Conservation (phyloP, 2,888 invertebrate species). For the Altica lythri region DNA sequence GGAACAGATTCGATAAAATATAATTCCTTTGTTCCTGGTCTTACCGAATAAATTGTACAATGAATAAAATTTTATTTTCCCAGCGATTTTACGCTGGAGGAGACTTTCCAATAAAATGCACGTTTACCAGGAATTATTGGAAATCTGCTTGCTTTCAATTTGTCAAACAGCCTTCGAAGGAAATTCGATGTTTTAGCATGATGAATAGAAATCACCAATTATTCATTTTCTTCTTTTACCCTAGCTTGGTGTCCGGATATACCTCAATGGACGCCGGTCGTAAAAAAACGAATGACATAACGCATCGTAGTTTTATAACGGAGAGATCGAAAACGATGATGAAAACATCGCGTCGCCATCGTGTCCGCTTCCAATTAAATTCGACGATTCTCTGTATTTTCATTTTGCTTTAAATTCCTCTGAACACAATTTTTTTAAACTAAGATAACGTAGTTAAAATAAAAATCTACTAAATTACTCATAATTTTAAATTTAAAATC, state of each 20-base stretch:
- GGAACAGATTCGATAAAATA: conserved; percentile 21
- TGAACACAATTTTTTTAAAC: too few species aligned
- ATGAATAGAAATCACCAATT: conserved; percentile 16
- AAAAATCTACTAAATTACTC: too few species aligned
- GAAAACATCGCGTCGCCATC: too few species aligned
- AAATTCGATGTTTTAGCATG: conserved; percentile 18
- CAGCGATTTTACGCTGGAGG: conserved; percentile 26
- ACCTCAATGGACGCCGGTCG: conserved; percentile 2
- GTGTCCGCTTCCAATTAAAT: too few species aligned
- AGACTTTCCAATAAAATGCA: conserved; percentile 28
- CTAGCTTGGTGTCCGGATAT: conserved; percentile 1
- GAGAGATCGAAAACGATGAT: too few species aligned
- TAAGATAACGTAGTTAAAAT: too few species aligned
- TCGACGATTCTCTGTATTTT: too few species aligned
- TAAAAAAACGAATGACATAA: too few species aligned
- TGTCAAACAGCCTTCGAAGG: conserved; percentile 27
- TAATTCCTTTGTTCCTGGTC: conserved; percentile 31
- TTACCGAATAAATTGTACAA: conserved; percentile 28
- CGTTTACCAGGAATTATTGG: conserved; percentile 33
- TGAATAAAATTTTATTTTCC: conserved; percentile 29
- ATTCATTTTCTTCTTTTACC: conserved; percentile 10
- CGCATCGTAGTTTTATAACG: too few species aligned
- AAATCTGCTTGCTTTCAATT: conserved; percentile 30
- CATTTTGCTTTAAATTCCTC: too few species aligned
- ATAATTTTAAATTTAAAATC: too few species aligned